Percentiles rank a stretch among this genome's conserved stretches.
These are phyloP conservation scores for Phalanger gymnotis DNA, from an alignment of 2,797 vertebrate species.

Conservation along the genomic window DNA sequence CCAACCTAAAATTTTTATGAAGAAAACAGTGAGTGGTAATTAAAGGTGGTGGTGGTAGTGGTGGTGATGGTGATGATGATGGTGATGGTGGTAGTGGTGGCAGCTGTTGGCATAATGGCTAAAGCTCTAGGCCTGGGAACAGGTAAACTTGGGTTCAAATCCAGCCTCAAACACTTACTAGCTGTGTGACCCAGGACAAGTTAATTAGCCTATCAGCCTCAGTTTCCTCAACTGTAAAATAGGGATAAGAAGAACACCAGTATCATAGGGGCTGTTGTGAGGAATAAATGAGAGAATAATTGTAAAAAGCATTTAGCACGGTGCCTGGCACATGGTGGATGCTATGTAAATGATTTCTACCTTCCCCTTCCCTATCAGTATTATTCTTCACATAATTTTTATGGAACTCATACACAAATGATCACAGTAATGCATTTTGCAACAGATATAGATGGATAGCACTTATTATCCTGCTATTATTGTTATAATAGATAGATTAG, in stretches of 20 bases:
- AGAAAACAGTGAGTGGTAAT: neutral
- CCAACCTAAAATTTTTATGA: neutral
- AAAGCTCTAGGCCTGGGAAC: neutral
- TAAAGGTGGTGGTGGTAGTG: neutral
- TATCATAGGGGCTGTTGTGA: neutral
- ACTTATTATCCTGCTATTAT: neutral
- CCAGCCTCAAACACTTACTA: neutral
- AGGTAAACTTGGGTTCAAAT: neutral
- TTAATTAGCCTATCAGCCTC: neutral
- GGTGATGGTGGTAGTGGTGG: too few relatives aligned
- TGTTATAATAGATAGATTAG: neutral
- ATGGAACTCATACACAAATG: neutral
- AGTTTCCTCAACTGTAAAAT: neutral
- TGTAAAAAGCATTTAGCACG: neutral
- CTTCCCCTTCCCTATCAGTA: neutral
- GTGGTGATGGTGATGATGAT: neutral
- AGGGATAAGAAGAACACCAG: neutral
- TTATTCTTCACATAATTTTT: neutral
- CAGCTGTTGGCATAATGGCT: neutral
- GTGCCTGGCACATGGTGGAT: neutral
- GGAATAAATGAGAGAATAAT: neutral
- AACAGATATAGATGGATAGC: neutral
- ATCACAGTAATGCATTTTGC: neutral
- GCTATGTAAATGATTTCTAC: neutral
- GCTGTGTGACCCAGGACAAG: neutral